Conservation (phyloP, 2,888 invertebrate genomes). For the Conchocele bisecta region DNA sequence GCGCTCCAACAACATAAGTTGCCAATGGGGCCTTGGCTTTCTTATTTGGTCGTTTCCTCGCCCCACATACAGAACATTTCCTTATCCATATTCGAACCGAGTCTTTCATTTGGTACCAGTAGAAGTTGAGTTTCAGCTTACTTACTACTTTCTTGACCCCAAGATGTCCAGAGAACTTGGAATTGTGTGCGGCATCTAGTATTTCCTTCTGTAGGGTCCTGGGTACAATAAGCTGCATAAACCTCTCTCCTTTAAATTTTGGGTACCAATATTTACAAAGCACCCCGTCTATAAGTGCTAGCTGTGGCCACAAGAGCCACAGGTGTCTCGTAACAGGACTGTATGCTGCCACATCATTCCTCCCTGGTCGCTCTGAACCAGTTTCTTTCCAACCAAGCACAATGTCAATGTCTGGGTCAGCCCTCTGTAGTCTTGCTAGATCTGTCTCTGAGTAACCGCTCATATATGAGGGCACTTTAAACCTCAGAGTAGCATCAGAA, state of each 20-base stretch:
- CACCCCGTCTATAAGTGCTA: conserved; percentile 6
- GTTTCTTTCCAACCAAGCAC: background rate
- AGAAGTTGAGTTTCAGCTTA: conserved; percentile 7
- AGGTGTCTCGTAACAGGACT: conserved; percentile 1
- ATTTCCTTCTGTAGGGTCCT: background rate
- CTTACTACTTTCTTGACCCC: conserved; percentile 10
- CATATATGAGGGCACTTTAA: background rate
- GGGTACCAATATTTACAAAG: conserved; percentile 13
- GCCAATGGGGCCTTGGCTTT: conserved; percentile 2
- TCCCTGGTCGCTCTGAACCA: background rate
- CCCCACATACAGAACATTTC: conserved; percentile 12
- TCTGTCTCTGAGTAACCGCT: background rate
- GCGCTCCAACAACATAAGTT: conserved; percentile 1
- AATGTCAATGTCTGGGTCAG: background rate
- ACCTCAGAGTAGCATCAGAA: background rate
- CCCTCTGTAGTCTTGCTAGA: background rate
- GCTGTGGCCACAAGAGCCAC: conserved; percentile 16
- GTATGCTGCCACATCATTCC: conserved; percentile 1
- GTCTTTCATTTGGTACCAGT: conserved; percentile 7
- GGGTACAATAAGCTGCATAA: conserved; percentile 5
- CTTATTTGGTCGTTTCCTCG: background rate
- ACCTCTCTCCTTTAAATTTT: background rate
- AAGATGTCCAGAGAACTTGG: conserved; percentile 5
- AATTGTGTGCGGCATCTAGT: conserved; percentile 2
- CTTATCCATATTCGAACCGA: conserved; percentile 3